These are phyloP conservation scores for Drosophila malerkotliana DNA, from an alignment of 1,140 invertebrate genomes.

Conservation along the genomic window DNA sequence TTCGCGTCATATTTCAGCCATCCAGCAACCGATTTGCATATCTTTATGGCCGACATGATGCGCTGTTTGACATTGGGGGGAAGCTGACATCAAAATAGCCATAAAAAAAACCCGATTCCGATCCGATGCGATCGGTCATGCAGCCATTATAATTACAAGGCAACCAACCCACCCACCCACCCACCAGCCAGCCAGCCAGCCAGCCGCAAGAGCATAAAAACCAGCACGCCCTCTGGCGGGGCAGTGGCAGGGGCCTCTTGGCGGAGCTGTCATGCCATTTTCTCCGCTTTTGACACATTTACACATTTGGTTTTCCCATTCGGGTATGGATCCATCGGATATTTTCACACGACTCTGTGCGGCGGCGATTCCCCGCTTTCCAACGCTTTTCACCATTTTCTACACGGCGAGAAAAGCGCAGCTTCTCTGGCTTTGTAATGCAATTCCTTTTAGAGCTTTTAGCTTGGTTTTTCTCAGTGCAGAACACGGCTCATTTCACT, in stretches of 20 bases:
- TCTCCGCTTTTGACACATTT: constrained; percentile 72
- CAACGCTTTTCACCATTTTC: constrained; percentile 44
- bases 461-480: constrained; percentile 7
- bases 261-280: constrained; percentile 46
- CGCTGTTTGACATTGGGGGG: constrained; percentile 58
- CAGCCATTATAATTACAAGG: constrained; percentile 17
- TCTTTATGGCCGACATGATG: constrained; percentile 46
- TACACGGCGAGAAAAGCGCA: not conserved
- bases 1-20: constrained; percentile 31
- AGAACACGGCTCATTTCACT: constrained; percentile 46
- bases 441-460: no score
- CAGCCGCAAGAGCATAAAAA: constrained; percentile 3
- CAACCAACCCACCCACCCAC: constrained; percentile 21
- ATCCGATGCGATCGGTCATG: constrained; percentile 13
- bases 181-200: not conserved
- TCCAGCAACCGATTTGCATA: constrained; percentile 47
- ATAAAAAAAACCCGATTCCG: not conserved
- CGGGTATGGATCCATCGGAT: constrained; percentile 30
- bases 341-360: constrained; percentile 64
- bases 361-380: constrained; percentile 37
- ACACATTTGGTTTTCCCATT: constrained; percentile 65
- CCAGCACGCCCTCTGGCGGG: constrained; percentile 6
- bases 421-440: no score
- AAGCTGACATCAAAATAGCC: constrained; percentile 21
- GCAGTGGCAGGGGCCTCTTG: not conserved